Percentiles rank a stretch among this genome's conserved stretches.
Evolutionary conservation across 2,113 vertebrate species (phyloP).

Genomic region (Blennius ocellaris): DNA sequence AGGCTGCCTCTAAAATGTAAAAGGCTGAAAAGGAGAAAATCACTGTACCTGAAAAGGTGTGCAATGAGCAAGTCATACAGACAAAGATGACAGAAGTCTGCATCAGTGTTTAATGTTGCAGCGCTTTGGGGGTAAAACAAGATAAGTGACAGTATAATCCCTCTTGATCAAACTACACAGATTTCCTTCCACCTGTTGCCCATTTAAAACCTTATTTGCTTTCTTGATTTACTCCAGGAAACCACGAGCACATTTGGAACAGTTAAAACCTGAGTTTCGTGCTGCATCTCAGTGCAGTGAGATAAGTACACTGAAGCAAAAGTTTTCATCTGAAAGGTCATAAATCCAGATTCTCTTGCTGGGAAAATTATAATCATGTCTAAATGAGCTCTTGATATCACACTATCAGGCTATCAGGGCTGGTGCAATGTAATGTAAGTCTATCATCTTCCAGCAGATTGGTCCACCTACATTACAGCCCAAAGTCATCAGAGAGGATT

Average conservation of each 20-base stretch:
- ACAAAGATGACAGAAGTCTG: background rate
- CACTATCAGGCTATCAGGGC: background rate
- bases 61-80: conserved; percentile 11
- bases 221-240: background rate
- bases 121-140: background rate
- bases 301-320: background rate
- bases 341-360: background rate
- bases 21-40: background rate
- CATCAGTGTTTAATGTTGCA: conserved; percentile 13
- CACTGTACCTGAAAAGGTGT: conserved; percentile 4
- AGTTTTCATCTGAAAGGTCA: background rate
- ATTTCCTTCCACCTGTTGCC: background rate
- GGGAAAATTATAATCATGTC: background rate
- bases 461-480: background rate
- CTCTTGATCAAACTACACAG: background rate
- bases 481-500: background rate
- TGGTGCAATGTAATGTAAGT: background rate
- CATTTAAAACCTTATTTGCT: background rate
- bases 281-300: background rate
- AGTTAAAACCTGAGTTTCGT: background rate
- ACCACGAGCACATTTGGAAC: background rate
- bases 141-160: conserved; percentile 2
- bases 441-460: background rate
- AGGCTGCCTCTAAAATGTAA: conserved; percentile 8
- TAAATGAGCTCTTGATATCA: background rate